Percentiles rank a stretch among this genome's conserved stretches.
phyloP scores from a whole-genome alignment of 2,113 vertebrate species.

The Nannospalax galili region DNA sequence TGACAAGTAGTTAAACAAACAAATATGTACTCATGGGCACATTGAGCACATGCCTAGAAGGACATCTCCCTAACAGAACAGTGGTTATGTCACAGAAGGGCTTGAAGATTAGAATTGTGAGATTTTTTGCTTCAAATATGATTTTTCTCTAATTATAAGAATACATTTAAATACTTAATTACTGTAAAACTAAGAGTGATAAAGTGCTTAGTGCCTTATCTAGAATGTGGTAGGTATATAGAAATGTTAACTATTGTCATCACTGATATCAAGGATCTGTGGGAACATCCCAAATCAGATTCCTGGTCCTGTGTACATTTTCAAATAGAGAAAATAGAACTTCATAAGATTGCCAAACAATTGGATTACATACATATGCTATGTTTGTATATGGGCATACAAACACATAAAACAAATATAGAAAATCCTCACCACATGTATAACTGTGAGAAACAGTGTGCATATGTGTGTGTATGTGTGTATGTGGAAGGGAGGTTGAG shows the following conservation, averaged over 20 bases:
- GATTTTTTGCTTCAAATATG: constrained; percentile 10
- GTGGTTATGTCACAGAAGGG: not conserved
- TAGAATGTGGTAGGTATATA: not conserved
- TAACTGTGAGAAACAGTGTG: not conserved
- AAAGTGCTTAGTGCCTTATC: not conserved
- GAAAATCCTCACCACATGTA: not conserved
- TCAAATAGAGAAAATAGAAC: not conserved
- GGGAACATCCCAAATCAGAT: not conserved
- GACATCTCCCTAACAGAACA: not conserved
- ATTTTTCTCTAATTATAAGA: not conserved
- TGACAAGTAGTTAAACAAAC: not conserved
- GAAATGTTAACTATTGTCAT: not conserved
- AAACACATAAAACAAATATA: not conserved
- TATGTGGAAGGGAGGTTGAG: no score
- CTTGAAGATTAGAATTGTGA: not conserved
- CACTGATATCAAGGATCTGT: not conserved
- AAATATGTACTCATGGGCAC: not conserved
- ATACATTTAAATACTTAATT: constrained; percentile 3
- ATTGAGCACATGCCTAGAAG: not conserved
- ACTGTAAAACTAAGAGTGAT: not conserved
- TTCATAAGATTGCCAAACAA: not conserved
- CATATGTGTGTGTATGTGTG: no score
- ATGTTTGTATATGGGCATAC: not conserved
- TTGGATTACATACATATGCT: not conserved
- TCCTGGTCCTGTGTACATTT: not conserved